A percentile compares a stretch with the other conserved stretches of the same genome.
Conservation (phyloP, 2,888 invertebrate genomes). For the Ethmia dodecea region DNA sequence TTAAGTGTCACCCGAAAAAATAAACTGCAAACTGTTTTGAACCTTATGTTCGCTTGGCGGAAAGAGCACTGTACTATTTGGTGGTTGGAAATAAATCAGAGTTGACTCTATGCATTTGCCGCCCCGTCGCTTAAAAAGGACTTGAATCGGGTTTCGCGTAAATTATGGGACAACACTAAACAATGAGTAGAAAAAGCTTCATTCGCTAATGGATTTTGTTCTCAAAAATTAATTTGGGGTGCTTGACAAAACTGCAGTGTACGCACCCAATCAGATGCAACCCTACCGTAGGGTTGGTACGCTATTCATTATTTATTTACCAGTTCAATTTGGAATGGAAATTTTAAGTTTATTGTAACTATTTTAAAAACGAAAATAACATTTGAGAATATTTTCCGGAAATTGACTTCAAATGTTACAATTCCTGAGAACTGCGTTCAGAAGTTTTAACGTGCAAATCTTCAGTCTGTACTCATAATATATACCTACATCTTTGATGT, state of each 20-base stretch:
- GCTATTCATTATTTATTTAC: neutral
- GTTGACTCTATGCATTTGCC: constrained; percentile 45
- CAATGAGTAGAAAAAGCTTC: constrained; percentile 61
- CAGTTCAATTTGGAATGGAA: no score
- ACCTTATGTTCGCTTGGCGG: no score
- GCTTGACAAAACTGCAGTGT: constrained; percentile 62
- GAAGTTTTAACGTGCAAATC: no score
- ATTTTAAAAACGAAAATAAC: no score
- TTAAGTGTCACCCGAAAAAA: constrained; percentile 15
- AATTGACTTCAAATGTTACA: no score
- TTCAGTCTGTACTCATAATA: no score
- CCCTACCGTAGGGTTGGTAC: constrained; percentile 35
- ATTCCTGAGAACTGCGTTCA: no score
- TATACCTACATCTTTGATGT: no score
- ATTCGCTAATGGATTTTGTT: constrained; percentile 75
- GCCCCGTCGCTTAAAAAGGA: constrained; percentile 69
- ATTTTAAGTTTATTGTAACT: no score
- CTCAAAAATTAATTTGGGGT: constrained; percentile 75
- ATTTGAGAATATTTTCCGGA: no score
- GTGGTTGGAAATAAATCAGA: constrained; percentile 7
- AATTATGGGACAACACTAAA: constrained; percentile 72
- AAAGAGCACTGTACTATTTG: no score
- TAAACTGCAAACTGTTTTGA: constrained; percentile 19
- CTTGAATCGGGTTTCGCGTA: constrained; percentile 69
- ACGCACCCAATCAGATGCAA: constrained; percentile 59